phyloP scores from a whole-genome alignment of 1,140 invertebrate species.

The Formica selysi region DNA sequence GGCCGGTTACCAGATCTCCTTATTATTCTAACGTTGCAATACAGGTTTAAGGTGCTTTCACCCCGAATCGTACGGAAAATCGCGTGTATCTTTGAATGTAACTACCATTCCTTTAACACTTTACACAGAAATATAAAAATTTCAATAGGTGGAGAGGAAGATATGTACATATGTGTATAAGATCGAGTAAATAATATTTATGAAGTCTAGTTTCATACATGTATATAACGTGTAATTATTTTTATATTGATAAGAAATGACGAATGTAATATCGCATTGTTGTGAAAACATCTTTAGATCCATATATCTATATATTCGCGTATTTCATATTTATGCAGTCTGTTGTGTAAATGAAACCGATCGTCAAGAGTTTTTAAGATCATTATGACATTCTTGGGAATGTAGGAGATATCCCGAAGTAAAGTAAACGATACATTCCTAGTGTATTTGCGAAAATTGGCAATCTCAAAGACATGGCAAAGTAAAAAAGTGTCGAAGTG shows the following conservation, averaged over 20 bases:
- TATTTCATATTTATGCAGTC: slow-evolving; percentile 36
- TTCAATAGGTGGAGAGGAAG: too few species aligned
- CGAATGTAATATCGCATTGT: not conserved
- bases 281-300: slow-evolving; percentile 49
- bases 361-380: slow-evolving; percentile 27
- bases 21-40: slow-evolving; percentile 41
- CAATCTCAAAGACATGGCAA: not conserved
- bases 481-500: not conserved
- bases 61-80: not conserved
- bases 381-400: not conserved
- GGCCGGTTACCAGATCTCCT: slow-evolving; percentile 27
- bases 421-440: not conserved
- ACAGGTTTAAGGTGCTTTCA: slow-evolving; percentile 37
- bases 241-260: not conserved
- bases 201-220: not conserved
- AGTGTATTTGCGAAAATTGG: not conserved
- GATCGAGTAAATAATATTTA: not conserved
- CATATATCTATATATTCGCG: slow-evolving; percentile 49
- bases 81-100: not conserved
- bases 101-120: not conserved
- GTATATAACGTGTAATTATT: not conserved
- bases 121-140: not conserved
- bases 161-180: not conserved
- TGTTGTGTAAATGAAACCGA: slow-evolving; percentile 48
- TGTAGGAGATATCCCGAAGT: not conserved